Base-by-base conservation (phyloP, 2,888 invertebrate genomes). In the Macrosoma leucophasiata region DNA sequence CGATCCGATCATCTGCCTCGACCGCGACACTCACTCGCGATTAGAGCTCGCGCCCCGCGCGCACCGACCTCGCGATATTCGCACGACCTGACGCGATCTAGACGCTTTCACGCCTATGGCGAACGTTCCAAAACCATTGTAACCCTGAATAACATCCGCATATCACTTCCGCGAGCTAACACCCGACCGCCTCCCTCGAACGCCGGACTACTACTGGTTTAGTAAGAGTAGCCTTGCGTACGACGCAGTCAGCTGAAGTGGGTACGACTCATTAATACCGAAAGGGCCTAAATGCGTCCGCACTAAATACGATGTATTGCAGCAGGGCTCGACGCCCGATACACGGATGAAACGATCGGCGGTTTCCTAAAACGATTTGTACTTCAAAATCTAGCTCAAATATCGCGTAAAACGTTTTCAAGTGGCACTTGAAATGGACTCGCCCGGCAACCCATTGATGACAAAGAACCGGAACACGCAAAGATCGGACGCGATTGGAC, bases 371-470 rank as follows among this genome's bases (percentile, higher is more conserved):
- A 46, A 45, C 36, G 38, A 46, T 44, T 53, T 43, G 39, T 51
- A 33, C 37, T 34, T 44, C 39, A 39, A 50, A 55, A 62, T 46
- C 47, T 53, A 39, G 50, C 55, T 55, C 57, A 62, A 62, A 66
- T 68, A 56, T 62, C 46, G 60, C 48, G 65, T 64, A 70, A 74
- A 75, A 70, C 60, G 58, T 50, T 54, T 50, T 56, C 51, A 47
- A 72, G 63, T 52, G 56, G 58, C 63, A 73, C 72, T 62, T 52
- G 61, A 65, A 73, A 75, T 87, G 84, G 86, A 88, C 86, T 86
- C 79, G 84, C 74, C 88, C 86, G 84, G 84, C 85, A 82, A 85
- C 86, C 87, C 88, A 89, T 89, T 89, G 88, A 89, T 89, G 88
- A 88, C 88, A 88, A 87, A 88, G 88, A 87, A 87, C 79, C 84